Evolutionary conservation across 2,888 invertebrate species (phyloP), one percentile per base, ranked within the genome.

Genomic region (Cosmopolites sordidus): DNA sequence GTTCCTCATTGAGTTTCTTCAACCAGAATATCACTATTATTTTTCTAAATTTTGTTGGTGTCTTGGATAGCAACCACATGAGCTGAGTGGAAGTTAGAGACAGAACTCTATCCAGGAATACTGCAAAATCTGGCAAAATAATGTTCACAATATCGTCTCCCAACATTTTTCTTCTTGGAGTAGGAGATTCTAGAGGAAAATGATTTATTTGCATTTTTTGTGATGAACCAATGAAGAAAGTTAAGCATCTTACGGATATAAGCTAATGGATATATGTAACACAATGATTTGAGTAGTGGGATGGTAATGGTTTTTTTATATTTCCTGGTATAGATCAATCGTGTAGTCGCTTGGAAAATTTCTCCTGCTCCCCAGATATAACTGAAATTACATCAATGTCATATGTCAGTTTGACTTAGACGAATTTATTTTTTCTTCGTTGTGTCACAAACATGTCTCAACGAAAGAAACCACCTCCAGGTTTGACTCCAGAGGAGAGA

Each of bases 401-500:
- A 22, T 22, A 22, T 22, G 22, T 22, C 22, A 22, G 8, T 22
- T 22, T 5, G 22, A 22, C 22, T 22, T 5, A 22, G 8, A 22
- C 8, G 4, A 8, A 22, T 22, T 22, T 3, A 5, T 3, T 5
- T 8, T 5, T 3, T 22, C 8, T 22, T 22, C 22, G 4, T 22
- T 5, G 8, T 22, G 11, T 11, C 8, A 4, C 5, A 12, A 45
- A 22, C 16, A 55, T 51, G 55, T 43, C 47, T n/a, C 39, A 39
- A 33, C 22, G 51, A 33, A 50, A 48, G 38, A 49, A 46, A 18
- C 15, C 15, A 2, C 12, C 39, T 11, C 49, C 41, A 15, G 48
- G 43, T 12, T 40, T 51, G 1, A 62, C 64, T 14, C 58, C 61
- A 4, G 67, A 67, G 48, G 64, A 69, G 46, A 62, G 60, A 53